These are phyloP conservation scores for Rachycentron canadum DNA, from an alignment of 2,797 vertebrate species.

Conservation along the genomic window DNA sequence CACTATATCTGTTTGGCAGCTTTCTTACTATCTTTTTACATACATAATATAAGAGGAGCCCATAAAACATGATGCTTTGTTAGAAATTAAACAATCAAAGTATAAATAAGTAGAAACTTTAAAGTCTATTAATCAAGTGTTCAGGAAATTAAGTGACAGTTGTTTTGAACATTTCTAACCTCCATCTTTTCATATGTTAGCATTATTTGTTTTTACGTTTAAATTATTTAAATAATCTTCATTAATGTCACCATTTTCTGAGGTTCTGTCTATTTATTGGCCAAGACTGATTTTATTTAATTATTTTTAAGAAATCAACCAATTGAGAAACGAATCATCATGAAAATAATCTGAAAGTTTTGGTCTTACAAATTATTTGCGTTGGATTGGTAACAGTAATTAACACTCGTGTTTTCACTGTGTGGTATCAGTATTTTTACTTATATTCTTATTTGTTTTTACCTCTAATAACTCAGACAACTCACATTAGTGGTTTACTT, in stretches of 20 bases:
- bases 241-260: neutral
- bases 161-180: neutral
- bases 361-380: too few relatives aligned
- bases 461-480: neutral
- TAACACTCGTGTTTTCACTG: too few relatives aligned
- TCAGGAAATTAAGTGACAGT: too few relatives aligned
- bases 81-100: too few relatives aligned
- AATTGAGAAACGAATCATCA: neutral
- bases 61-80: neutral
- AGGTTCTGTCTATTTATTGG: neutral
- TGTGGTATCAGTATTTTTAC: neutral
- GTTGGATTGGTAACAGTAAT: too few relatives aligned
- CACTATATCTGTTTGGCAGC: neutral
- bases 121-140: too few relatives aligned
- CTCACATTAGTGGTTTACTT: neutral
- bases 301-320: too few relatives aligned
- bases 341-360: too few relatives aligned
- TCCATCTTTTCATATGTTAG: neutral
- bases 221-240: neutral
- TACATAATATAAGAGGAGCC: too few relatives aligned
- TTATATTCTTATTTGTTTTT: neutral
- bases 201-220: neutral
- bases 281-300: too few relatives aligned
- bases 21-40: neutral
- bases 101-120: too few relatives aligned